Base-by-base conservation (phyloP, 2,888 invertebrate species). In the Tenthredo mesomela region DNA sequence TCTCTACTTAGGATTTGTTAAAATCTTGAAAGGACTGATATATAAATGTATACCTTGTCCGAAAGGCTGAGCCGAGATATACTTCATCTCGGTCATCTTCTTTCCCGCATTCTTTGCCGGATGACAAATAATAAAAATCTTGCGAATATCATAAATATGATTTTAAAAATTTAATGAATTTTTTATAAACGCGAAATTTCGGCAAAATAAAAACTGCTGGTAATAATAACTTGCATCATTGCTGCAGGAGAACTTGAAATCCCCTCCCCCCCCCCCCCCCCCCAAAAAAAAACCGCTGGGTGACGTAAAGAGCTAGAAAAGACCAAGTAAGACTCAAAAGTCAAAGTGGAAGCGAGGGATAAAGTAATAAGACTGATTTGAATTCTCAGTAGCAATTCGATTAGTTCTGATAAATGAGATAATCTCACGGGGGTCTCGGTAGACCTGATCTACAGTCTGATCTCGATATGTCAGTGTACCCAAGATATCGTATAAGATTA, bases 361-460 rank as follows among this genome's bases (percentile, higher is more conserved):
- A 54, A n/a, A 40, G 67, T 67, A 29, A 67, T 70, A 47, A 15
- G 47, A 50, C 50, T 82, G 70, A 82, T 82, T 82, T 50, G 82
- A 67, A 82, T 82, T 82, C 82, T 67, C 70, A 47, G 67, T 50
- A 50, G 40, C 50, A 6, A 70, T 47, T 67, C 82, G 82, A 82
- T 82, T 67, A 82, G 67, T 65, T 82, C 82, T 33, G 47, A 82
- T 70, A 33, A 82, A 82, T 50, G 82, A 82, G 82, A 82, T 82
- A 65, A 50, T n/a, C 21, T 40, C 82, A 50, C 82, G 37, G 43
- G 82, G 50, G 82, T 82, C 65, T 21, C 47, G n/a, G 37, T 40
- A 12, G 61, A 80, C 78, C 37, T 50, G 67, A 18, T 82, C 67
- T 47, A 67, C 29, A 67, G 67, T 82, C 82, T 82, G 33, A 43